phyloP scores from a whole-genome alignment of 2,113 vertebrate genomes.

The Dendropsophus ebraccatus region DNA sequence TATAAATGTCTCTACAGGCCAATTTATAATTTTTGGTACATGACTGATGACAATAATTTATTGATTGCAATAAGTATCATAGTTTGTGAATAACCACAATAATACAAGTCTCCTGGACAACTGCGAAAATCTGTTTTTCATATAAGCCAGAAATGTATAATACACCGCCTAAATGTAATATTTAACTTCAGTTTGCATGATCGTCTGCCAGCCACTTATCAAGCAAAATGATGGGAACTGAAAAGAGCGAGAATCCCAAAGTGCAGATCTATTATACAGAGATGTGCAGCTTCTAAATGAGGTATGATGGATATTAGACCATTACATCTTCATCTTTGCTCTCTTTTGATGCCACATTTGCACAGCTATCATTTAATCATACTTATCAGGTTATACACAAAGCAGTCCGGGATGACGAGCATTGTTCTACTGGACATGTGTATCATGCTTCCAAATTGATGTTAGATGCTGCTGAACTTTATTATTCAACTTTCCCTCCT shows the following conservation, averaged over 20 bases:
- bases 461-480: slow-evolving; percentile 1
- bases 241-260: neutral
- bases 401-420: neutral
- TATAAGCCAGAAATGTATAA: neutral
- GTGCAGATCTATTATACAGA: neutral
- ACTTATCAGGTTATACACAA: neutral
- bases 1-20: too few relatives aligned
- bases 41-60: too few relatives aligned
- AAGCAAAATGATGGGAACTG: neutral
- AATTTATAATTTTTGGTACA: too few relatives aligned
- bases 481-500: neutral
- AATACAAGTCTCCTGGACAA: too few relatives aligned
- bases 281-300: neutral
- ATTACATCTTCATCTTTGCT: slow-evolving; percentile 32
- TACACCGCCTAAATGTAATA: neutral
- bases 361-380: slow-evolving; percentile 17
- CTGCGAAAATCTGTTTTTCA: neutral
- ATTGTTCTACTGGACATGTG: slow-evolving; percentile 34
- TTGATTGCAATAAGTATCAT: too few relatives aligned
- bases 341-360: slow-evolving; percentile 31
- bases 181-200: neutral
- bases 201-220: neutral
- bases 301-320: neutral
- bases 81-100: too few relatives aligned
- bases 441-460: neutral